These are phyloP conservation scores for Ciconia boyciana DNA, from an alignment of 2,113 vertebrate species.

Conservation along the genomic window DNA sequence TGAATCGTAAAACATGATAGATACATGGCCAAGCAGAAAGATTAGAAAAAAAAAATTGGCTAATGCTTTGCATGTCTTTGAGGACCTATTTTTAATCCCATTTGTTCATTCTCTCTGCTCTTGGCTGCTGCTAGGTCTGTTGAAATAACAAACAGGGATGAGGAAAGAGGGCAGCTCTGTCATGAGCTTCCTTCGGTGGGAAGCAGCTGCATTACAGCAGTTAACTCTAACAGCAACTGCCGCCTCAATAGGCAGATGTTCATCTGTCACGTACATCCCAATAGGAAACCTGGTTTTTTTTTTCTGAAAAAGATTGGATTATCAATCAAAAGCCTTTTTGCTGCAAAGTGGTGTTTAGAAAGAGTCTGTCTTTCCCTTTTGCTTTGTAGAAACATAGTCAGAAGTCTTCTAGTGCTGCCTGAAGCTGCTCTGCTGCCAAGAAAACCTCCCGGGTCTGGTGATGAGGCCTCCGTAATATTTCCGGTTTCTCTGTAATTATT, in stretches of 20 bases:
- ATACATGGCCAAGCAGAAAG: neutral
- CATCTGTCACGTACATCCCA: neutral
- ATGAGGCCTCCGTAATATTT: constrained; percentile 15
- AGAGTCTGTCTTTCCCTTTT: neutral
- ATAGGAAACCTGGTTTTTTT: neutral
- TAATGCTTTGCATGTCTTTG: neutral
- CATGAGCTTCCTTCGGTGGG: neutral
- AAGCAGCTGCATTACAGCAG: neutral
- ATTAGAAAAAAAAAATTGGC: neutral
- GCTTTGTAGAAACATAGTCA: neutral
- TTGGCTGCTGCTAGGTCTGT: constrained; percentile 18
- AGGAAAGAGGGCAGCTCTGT: constrained; percentile 28
- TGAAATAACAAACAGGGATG: constrained; percentile 39
- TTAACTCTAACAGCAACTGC: neutral
- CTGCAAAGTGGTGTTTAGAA: neutral
- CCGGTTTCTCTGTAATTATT: constrained; percentile 19
- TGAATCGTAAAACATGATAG: neutral
- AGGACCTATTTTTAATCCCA: constrained; percentile 39
- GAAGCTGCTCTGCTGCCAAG: neutral
- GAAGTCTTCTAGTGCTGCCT: neutral
- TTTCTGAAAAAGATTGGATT: neutral
- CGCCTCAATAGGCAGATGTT: neutral
- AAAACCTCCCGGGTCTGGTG: neutral
- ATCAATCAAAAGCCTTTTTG: neutral
- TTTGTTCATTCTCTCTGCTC: neutral